Evolutionary conservation across 2,113 vertebrate species (phyloP), one percentile per base, ranked within the genome.

Genomic region (Orientallactaga bullata): DNA sequence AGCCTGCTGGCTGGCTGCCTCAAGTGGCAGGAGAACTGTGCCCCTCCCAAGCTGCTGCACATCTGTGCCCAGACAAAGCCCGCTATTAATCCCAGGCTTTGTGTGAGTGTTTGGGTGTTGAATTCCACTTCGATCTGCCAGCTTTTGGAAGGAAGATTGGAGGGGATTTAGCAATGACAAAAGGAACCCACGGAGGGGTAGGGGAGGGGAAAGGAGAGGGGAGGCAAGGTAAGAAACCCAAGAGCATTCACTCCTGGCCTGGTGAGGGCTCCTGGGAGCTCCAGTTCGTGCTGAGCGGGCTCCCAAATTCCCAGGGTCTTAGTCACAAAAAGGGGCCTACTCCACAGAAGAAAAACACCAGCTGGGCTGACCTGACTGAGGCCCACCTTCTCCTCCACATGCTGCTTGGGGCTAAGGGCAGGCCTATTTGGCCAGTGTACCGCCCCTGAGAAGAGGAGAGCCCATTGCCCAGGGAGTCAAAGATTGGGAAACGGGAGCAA

Each of bases 61-160:
- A 93, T 87, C 93, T 88, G 51, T 32, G 21, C 77, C 88, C 95
- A 93, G 94, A 94, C 93, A 95, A 97, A 97, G 90, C 89, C 1
- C 0, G 96, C 91, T 95, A 96, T 96, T 92, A 61, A 93, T 42
- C 90, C 84, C 35, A 7, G 82, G 83, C 20, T 85, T 97, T 96
- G 94, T 96, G 90, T 95, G 94, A 97, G 94, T 93, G 95, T 94
- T 97, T 93, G 96, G 95, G 96, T 65, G 61, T 96, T 85, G 95
- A 89, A 95, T 96, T 1, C 20, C 89, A 76, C 91, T 95, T 96
- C 35, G 83, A 91, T 96, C 93, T 91, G 96, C 95, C 35, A 71
- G 85, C 37, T 47, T 68, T 55, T 78, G 91, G 92, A 58, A 18
- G 78, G 95, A 87, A 96, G 96, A 94, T 96, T 86, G 47, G 71